phyloP scores from a whole-genome alignment of 1,140 invertebrate species.

The Trichomalopsis sarcophagae region DNA sequence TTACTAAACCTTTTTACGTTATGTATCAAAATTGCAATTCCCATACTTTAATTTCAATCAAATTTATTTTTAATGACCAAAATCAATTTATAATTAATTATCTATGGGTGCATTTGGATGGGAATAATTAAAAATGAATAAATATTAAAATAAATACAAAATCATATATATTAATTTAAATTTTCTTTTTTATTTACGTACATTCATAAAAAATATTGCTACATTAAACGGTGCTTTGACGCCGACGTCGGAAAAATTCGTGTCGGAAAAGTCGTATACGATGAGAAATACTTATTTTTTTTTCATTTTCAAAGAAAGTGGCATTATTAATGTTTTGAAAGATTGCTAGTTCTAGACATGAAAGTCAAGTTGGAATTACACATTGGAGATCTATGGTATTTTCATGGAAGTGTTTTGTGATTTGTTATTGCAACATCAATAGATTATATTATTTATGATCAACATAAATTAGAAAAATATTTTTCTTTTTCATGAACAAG shows the following conservation, averaged over 20 bases:
- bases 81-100: neutral
- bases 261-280: neutral
- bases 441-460: neutral
- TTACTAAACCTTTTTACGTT: slow-evolving; percentile 44
- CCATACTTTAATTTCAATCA: no score
- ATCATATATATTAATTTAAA: neutral
- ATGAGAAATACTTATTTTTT: slow-evolving; percentile 40
- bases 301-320: slow-evolving; percentile 33
- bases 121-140: neutral
- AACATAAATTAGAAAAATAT: slow-evolving; percentile 49
- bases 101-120: neutral
- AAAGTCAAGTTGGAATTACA: slow-evolving; percentile 35
- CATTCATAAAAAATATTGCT: neutral
- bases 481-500: slow-evolving; percentile 8
- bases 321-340: slow-evolving; percentile 24
- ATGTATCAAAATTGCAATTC: neutral
- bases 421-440: slow-evolving; percentile 17
- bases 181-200: neutral
- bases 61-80: neutral
- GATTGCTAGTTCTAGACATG: neutral
- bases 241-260: no score
- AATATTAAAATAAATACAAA: neutral
- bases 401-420: slow-evolving; percentile 32
- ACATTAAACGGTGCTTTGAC: neutral
- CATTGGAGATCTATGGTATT: slow-evolving; percentile 9